These are phyloP conservation scores for Micromesistius poutassou DNA, from an alignment of 2,797 vertebrate genomes.

Conservation along the genomic window DNA sequence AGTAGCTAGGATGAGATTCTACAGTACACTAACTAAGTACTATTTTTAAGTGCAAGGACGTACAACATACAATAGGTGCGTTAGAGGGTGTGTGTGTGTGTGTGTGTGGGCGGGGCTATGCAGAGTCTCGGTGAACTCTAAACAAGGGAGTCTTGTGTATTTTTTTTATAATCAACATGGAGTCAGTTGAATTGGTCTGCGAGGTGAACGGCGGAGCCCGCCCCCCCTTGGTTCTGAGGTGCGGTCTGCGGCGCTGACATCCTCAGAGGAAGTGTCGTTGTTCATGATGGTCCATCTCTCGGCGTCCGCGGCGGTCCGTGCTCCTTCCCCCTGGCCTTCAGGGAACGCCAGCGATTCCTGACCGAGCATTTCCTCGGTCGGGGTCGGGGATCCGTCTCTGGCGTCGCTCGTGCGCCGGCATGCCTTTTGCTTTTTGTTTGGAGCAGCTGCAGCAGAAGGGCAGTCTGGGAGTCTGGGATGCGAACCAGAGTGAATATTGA, in stretches of 20 bases:
- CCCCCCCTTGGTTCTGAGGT: constrained; percentile 1
- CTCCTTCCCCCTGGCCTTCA: constrained; percentile 4
- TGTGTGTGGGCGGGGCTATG: no score
- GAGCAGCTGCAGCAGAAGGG: constrained; percentile 16
- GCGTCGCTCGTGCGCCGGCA: constrained; percentile 23
- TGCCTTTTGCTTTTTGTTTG: constrained; percentile 16
- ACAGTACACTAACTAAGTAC: no score
- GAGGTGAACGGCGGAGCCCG: constrained; percentile 5
- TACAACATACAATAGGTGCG: no score
- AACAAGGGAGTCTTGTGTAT: neutral
- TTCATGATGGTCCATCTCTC: constrained; percentile 19
- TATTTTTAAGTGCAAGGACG: no score
- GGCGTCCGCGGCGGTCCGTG: neutral
- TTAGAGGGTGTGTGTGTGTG: no score
- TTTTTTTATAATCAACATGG: neutral
- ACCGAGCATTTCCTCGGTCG: constrained; percentile 15
- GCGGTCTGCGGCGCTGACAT: constrained; percentile 11
- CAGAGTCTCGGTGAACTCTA: no score
- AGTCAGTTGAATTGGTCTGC: neutral
- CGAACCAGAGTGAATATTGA: constrained; percentile 39
- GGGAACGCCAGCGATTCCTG: constrained; percentile 20
- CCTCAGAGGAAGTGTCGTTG: neutral
- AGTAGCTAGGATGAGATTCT: no score
- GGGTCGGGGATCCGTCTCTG: constrained; percentile 8
- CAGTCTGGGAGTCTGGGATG: constrained; percentile 17